Percentiles rank a stretch among this genome's conserved stretches.
Conservation (phyloP, 2,888 invertebrate species). For the Conus canariensis region DNA sequence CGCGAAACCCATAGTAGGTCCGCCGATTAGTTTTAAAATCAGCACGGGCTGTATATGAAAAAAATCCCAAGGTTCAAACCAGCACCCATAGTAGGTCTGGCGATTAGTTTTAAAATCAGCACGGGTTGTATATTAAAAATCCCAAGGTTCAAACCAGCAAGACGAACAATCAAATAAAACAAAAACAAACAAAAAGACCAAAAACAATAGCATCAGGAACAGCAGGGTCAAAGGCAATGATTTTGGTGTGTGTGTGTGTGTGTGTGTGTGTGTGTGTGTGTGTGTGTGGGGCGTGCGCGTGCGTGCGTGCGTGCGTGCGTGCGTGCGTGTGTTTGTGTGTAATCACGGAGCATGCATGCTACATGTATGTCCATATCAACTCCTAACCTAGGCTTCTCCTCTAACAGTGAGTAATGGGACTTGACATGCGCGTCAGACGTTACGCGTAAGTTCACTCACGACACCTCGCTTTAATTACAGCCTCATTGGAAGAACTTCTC, state of each 20-base stretch:
- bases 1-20: too few species aligned
- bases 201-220: not conserved
- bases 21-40: too few species aligned
- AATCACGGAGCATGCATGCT: too few species aligned
- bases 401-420: not conserved
- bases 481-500: too few species aligned
- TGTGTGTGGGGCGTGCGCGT: slow-evolving; percentile 5
- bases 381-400: too few species aligned
- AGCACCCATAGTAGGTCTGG: too few species aligned
- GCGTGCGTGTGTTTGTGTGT: not conserved
- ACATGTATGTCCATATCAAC: not conserved
- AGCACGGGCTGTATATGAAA: too few species aligned
- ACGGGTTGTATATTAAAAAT: not conserved
- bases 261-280: not conserved
- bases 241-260: too few species aligned
- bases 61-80: too few species aligned
- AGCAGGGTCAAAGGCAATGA: not conserved
- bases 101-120: not conserved
- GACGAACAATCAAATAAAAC: not conserved
- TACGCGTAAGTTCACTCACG: not conserved
- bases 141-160: not conserved
- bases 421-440: not conserved
- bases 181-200: not conserved
- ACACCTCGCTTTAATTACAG: not conserved
- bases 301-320: not conserved